phyloP scores from a whole-genome alignment of 2,888 invertebrate genomes.

The Drosophila mercatorum region DNA sequence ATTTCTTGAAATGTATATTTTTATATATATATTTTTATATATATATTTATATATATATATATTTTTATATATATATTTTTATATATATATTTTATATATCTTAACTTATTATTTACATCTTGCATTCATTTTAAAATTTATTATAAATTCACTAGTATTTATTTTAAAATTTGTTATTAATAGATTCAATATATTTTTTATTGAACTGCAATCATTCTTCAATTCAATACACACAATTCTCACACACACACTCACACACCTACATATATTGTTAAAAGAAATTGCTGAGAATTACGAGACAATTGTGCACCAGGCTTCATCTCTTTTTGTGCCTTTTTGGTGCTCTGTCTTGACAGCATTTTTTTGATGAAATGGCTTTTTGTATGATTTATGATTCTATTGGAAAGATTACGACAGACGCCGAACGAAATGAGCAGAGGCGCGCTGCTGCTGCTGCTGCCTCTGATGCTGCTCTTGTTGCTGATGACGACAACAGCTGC shows the following conservation, averaged over 20 bases:
- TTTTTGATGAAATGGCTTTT: conserved; percentile 60
- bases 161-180: neutral
- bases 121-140: too few relatives aligned
- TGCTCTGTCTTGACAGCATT: neutral
- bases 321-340: neutral
- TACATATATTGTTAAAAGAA: neutral
- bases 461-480: conserved; percentile 17
- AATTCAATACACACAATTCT: neutral
- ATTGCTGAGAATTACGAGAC: neutral
- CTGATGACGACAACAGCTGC: conserved; percentile 76
- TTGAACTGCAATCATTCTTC: neutral
- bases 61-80: too few relatives aligned
- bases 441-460: conserved; percentile 4
- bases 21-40: too few relatives aligned
- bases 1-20: too few relatives aligned
- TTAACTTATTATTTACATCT: too few relatives aligned
- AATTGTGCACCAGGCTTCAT: neutral
- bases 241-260: neutral
- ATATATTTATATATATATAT: too few relatives aligned
- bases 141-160: too few relatives aligned
- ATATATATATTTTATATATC: too few relatives aligned
- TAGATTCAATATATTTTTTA: neutral
- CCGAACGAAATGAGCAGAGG: conserved; percentile 43
- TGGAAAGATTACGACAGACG: conserved; percentile 62
- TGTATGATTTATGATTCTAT: conserved; percentile 71